phyloP scores from a whole-genome alignment of 2,888 invertebrate genomes.

The Cantharis rustica region DNA sequence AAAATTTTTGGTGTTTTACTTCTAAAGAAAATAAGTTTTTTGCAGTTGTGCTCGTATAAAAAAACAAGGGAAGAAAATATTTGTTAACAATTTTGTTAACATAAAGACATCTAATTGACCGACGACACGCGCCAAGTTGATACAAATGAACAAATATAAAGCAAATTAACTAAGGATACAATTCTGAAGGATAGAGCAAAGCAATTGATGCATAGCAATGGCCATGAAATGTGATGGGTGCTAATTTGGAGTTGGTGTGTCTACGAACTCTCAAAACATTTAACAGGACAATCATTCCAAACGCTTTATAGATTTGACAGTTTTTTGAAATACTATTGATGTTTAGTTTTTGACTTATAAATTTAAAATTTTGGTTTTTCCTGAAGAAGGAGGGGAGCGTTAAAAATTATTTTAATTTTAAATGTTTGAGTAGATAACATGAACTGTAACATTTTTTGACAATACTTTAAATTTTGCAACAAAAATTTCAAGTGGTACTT shows the following conservation, averaged over 20 bases:
- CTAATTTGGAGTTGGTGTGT: slow-evolving; percentile 40
- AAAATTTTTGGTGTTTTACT: too few relatives aligned
- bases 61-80: neutral
- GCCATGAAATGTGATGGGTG: slow-evolving; percentile 43
- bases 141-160: slow-evolving; percentile 8
- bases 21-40: too few relatives aligned
- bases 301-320: slow-evolving; percentile 14
- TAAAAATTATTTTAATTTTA: too few relatives aligned
- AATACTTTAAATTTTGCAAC: neutral
- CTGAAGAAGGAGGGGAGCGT: too few relatives aligned
- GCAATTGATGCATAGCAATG: slow-evolving; percentile 42
- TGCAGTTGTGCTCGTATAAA: neutral
- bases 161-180: slow-evolving; percentile 11
- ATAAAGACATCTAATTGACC: neutral
- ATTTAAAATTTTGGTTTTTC: neutral
- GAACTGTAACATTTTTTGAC: neutral
- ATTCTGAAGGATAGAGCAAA: slow-evolving; percentile 27
- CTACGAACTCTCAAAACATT: slow-evolving; percentile 37
- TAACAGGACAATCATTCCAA: slow-evolving; percentile 31
- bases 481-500: neutral
- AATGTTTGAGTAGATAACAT: too few relatives aligned
- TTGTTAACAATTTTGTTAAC: neutral
- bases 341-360: neutral
- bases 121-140: neutral
- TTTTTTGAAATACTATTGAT: neutral